Evolutionary conservation across 2,888 invertebrate species (phyloP).

Genomic region (Cetonia aurata): DNA sequence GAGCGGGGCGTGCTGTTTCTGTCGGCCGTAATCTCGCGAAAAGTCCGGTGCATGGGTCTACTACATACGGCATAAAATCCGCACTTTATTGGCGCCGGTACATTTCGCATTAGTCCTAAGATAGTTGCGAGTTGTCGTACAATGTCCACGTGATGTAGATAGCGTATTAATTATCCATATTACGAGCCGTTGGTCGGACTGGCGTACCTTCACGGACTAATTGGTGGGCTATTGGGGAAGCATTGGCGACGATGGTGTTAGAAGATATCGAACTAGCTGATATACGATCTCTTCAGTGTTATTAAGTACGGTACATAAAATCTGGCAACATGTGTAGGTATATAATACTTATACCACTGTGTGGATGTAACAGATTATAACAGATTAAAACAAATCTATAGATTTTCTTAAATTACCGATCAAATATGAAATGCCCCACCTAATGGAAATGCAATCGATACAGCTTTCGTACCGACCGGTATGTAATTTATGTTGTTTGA

Average conservation of each 20-base stretch:
- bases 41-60: constrained; percentile 8
- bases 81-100: constrained; percentile 40
- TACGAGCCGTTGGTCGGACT: constrained; percentile 23
- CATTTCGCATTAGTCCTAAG: constrained; percentile 41
- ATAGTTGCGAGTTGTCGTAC: constrained; percentile 31
- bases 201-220: constrained; percentile 32
- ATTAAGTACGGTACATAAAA: constrained; percentile 18
- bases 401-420: no score
- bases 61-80: constrained; percentile 30
- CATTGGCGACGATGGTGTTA: constrained; percentile 36
- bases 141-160: constrained; percentile 32
- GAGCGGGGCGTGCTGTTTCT: constrained; percentile 1
- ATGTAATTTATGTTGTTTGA: no score
- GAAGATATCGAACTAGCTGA: constrained; percentile 22
- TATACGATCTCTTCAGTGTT: constrained; percentile 14
- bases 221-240: constrained; percentile 28
- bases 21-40: constrained; percentile 21
- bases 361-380: constrained; percentile 4
- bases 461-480: no score
- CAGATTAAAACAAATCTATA: constrained; percentile 2
- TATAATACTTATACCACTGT: background rate
- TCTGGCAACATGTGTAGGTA: constrained; percentile 6
- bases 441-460: no score
- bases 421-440: no score
- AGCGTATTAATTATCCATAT: constrained; percentile 38